Percentiles rank a stretch among this genome's conserved stretches.
phyloP scores from a whole-genome alignment of 2,797 vertebrate species.

The Myripristis murdjan region DNA sequence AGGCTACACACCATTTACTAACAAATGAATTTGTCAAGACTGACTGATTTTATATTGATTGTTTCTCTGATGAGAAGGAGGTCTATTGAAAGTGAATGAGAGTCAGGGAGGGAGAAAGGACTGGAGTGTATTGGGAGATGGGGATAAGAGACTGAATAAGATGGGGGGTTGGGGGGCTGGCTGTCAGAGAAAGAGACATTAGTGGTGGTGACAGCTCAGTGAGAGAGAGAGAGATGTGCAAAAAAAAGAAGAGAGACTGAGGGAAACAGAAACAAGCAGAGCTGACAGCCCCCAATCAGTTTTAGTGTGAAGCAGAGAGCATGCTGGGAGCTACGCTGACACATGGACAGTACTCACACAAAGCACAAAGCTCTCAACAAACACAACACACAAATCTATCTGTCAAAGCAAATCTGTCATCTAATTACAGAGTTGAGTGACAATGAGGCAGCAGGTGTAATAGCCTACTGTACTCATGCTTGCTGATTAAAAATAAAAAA shows the following conservation, averaged over 20 bases:
- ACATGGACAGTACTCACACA: constrained; percentile 43
- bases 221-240: constrained; percentile 21
- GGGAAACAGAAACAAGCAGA: constrained; percentile 46
- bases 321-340: constrained; percentile 58
- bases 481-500: neutral
- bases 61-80: constrained; percentile 52
- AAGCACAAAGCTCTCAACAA: constrained; percentile 38
- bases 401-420: constrained; percentile 62
- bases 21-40: constrained; percentile 69
- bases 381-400: constrained; percentile 46
- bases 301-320: constrained; percentile 60
- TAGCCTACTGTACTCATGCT: neutral
- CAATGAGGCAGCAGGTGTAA: constrained; percentile 51
- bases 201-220: constrained; percentile 58
- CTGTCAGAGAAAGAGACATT: constrained; percentile 57
- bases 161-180: too few species aligned
- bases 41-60: constrained; percentile 61
- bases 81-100: constrained; percentile 49
- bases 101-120: constrained; percentile 3
- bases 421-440: constrained; percentile 50
- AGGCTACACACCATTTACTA: constrained; percentile 60
- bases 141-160: neutral
- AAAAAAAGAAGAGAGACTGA: too few species aligned
- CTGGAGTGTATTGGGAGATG: constrained; percentile 11
- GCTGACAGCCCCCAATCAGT: constrained; percentile 68